These are phyloP conservation scores for Laticauda colubrina DNA, from an alignment of 2,113 vertebrate genomes.

Conservation along the genomic window DNA sequence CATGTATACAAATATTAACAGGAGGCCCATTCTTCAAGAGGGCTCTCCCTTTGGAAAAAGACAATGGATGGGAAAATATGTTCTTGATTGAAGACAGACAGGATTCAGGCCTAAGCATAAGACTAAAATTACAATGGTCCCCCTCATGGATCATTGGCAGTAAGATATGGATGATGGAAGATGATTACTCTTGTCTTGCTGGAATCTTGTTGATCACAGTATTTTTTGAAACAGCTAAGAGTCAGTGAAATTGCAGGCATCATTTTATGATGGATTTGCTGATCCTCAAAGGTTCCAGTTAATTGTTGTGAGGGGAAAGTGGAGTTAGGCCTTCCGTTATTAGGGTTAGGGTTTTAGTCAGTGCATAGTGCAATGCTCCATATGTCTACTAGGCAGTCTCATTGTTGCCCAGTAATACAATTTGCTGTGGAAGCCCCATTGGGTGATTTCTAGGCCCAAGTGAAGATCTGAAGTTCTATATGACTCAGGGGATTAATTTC, in stretches of 20 bases:
- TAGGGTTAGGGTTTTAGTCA: not conserved
- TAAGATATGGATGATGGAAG: not conserved
- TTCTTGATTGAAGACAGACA: not conserved
- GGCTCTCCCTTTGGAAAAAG: not conserved
- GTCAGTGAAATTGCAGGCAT: not conserved
- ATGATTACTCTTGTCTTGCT: not conserved
- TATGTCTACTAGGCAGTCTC: not conserved
- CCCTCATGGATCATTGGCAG: not conserved
- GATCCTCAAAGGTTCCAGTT: not conserved
- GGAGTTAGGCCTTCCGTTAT: not conserved
- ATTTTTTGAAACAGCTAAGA: not conserved
- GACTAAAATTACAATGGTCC: not conserved
- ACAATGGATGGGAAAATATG: not conserved
- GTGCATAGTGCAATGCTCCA: not conserved
- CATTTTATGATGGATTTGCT: not conserved
- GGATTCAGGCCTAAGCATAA: not conserved
- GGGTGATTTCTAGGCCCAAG: not conserved
- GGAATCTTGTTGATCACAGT: not conserved
- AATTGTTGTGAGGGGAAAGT: not conserved
- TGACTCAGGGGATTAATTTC: not conserved
- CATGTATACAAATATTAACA: not conserved
- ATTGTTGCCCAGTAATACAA: not conserved
- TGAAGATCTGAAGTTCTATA: not conserved
- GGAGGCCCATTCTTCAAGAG: not conserved
- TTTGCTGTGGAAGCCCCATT: not conserved